Conservation (phyloP, 1,140 invertebrate genomes). For the Leptinotarsa undecemlineata region DNA sequence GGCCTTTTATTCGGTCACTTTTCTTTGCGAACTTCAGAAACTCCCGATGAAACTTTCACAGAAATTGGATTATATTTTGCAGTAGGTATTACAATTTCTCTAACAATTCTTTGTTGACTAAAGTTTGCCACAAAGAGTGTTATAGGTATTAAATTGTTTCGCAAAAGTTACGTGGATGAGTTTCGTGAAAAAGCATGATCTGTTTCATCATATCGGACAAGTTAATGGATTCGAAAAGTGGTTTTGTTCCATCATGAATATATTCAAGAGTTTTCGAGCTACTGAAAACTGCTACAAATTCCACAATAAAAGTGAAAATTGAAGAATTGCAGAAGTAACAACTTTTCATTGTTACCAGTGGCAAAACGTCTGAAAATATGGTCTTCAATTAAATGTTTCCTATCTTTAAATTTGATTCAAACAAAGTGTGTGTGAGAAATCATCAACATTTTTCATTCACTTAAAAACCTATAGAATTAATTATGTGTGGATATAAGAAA, state of each 20-base stretch:
- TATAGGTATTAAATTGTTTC: slow-evolving; percentile 23
- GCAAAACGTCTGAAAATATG: too few species aligned
- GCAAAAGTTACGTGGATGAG: slow-evolving; percentile 4
- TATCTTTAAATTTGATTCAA: too few species aligned
- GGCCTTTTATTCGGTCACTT: slow-evolving; percentile 14
- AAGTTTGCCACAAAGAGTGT: slow-evolving; percentile 22
- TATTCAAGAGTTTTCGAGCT: background rate
- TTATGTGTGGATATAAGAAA: too few species aligned
- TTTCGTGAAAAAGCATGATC: slow-evolving; percentile 1
- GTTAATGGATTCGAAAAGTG: background rate
- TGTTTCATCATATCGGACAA: background rate
- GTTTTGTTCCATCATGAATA: background rate
- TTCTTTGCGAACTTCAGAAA: slow-evolving; percentile 15
- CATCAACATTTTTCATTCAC: too few species aligned
- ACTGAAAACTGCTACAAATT: too few species aligned
- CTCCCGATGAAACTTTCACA: slow-evolving; percentile 12
- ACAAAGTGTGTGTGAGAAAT: too few species aligned
- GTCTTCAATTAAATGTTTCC: too few species aligned
- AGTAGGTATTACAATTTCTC: slow-evolving; percentile 16
- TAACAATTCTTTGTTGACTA: slow-evolving; percentile 15
- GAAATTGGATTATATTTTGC: slow-evolving; percentile 21
- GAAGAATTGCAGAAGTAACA: too few species aligned
- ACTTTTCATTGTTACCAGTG: too few species aligned
- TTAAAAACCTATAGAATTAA: too few species aligned
- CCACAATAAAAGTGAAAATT: too few species aligned